Percentiles rank a stretch among this genome's conserved stretches.
Conservation (phyloP, 2,888 invertebrate genomes). For the Sceliomorpha sp. region DNA sequence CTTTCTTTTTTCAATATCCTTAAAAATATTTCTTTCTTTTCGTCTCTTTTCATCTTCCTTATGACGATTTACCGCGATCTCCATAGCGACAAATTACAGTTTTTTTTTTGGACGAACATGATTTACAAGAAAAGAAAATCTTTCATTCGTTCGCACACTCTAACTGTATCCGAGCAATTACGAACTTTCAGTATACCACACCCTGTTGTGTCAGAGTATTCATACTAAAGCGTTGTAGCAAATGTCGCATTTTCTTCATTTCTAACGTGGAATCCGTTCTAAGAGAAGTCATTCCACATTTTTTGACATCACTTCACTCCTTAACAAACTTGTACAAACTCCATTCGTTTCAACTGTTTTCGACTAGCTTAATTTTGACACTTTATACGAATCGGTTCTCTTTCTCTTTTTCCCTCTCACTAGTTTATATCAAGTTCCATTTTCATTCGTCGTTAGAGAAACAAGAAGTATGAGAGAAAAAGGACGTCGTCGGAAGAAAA, state of each 20-base stretch:
- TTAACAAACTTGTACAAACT: slow-evolving; percentile 54
- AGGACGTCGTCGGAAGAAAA: slow-evolving; percentile 49
- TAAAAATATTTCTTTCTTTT: slow-evolving; percentile 68
- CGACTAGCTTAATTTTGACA: slow-evolving; percentile 78
- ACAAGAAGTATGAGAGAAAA: slow-evolving; percentile 42
- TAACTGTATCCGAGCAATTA: slow-evolving; percentile 35
- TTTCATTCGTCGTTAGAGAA: slow-evolving; percentile 7
- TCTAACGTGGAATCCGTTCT: slow-evolving; percentile 16
- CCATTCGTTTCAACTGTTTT: slow-evolving; percentile 54
- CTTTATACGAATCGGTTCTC: slow-evolving; percentile 65
- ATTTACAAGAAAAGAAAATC: slow-evolving; percentile 48
- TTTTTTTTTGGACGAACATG: slow-evolving; percentile 52
- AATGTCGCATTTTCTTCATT: not conserved
- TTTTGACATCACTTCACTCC: slow-evolving; percentile 36
- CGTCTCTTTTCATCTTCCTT: slow-evolving; percentile 46
- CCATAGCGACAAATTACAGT: slow-evolving; percentile 24
- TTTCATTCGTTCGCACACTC: slow-evolving; percentile 36
- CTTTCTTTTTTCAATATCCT: slow-evolving; percentile 57
- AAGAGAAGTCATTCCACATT: slow-evolving; percentile 30
- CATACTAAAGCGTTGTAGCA: slow-evolving; percentile 10
- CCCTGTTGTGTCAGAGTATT: slow-evolving; percentile 48
- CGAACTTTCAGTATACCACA: slow-evolving; percentile 41
- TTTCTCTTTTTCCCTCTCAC: slow-evolving; percentile 51
- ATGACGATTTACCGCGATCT: slow-evolving; percentile 30
- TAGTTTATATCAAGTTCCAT: slow-evolving; percentile 18